Evolutionary conservation across 2,888 invertebrate genomes (phyloP), one percentile per base, ranked within the genome.

Genomic region (Ceraclea dissimilis): DNA sequence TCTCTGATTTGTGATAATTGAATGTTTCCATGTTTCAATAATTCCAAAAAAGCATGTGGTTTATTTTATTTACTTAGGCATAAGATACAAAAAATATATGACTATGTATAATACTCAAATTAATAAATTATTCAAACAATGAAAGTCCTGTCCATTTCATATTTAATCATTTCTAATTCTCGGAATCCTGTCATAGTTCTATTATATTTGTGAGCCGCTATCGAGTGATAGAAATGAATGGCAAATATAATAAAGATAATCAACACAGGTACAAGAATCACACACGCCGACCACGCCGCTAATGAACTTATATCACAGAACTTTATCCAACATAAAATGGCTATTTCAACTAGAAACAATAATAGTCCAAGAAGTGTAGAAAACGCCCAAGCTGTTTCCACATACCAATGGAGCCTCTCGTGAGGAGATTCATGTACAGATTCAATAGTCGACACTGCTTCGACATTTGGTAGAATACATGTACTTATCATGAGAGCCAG

Each of bases 391-490:
- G 46, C 46, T 19, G 16, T 46, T 46, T 46, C 46, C 6, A 46
- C 20, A 19, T 46, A 46, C 46, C 46, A 46, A 46, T 46, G 46
- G 5, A 46, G 19, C 18, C 46, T 46, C 16, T 46, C 46, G 20
- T 46, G 46, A 19, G 46, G 20, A 19, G 46, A 46, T 20, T 19
- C 46, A 20, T 46, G 46, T 20, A 46, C 46, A 5, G 19, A 17
- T 2, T 46, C 5, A 10, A 46, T 19, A 46, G 4, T 46, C 13
- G 46, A 46, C 16, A 46, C 20, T 2, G 46, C 46, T 18, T 46
- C 46, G 19, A 46, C 20, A 16, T 46, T 46, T 5, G 46, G 46
- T 46, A 46, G 18, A 46, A 46, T 46, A 46, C 46, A 46, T 11
- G 46, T 46, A 19, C 46, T 46, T 17, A 46, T 46, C 46, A 46